Evolutionary conservation across 2,888 invertebrate species (phyloP).

Genomic region (Seira musarum): DNA sequence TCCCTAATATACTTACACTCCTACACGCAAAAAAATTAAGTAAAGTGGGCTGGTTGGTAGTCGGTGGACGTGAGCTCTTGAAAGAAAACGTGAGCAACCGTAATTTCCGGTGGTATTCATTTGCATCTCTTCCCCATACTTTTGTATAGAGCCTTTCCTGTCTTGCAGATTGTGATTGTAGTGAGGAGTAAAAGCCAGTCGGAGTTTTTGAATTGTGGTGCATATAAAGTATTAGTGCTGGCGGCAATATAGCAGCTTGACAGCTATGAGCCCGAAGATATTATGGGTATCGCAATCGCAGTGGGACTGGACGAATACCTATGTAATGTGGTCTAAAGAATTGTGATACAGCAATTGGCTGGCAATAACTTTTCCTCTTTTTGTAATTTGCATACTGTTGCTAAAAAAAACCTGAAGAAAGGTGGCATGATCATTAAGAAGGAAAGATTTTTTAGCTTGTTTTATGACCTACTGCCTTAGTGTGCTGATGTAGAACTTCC

Average conservation of each 20-base stretch:
- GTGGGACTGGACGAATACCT: neutral
- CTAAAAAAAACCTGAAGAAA: neutral
- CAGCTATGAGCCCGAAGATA: neutral
- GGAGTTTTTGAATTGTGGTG: neutral
- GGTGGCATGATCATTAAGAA: neutral
- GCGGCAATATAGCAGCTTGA: no score
- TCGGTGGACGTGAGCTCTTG: conserved; percentile 3
- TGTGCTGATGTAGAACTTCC: neutral
- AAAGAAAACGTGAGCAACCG: conserved; percentile 36
- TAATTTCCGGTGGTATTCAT: conserved; percentile 48
- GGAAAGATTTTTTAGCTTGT: neutral
- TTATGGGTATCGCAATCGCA: neutral
- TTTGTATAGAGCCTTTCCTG: neutral
- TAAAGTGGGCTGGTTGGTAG: neutral
- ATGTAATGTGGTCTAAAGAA: neutral
- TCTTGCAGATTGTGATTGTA: no score
- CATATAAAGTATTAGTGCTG: neutral
- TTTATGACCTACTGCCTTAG: neutral
- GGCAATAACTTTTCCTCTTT: conserved; percentile 3
- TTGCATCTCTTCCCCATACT: conserved; percentile 16
- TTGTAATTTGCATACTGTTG: neutral
- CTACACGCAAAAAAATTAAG: neutral
- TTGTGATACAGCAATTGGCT: conserved; percentile 6
- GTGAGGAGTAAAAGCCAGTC: no score
- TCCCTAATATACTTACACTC: no score